Evolutionary conservation across 1,140 invertebrate genomes (phyloP).

Genomic region (Drosophila simulans): DNA sequence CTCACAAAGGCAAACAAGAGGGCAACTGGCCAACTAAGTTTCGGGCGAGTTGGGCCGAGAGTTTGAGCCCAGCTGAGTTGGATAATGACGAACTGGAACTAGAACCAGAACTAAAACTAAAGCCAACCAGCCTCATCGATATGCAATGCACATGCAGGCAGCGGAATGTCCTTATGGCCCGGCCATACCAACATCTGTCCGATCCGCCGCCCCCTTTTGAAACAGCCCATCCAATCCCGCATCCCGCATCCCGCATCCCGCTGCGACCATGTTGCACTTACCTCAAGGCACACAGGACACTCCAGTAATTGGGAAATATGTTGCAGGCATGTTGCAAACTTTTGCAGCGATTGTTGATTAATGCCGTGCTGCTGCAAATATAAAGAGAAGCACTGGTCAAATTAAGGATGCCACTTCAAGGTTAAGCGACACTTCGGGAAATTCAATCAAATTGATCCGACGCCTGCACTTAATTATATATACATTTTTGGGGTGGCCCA

Average conservation of each 20-base stretch:
- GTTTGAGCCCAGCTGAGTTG: conserved; percentile 56
- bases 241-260: conserved; percentile 3
- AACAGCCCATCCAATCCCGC: not conserved
- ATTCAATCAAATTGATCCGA: conserved; percentile 27
- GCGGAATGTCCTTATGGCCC: conserved; percentile 2
- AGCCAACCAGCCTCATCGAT: conserved; percentile 72
- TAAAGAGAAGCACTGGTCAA: conserved; percentile 22
- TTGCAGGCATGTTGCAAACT: conserved; percentile 85
- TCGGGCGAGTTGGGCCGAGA: conserved; percentile 43
- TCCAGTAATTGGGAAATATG: conserved; percentile 85
- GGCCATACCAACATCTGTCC: not conserved
- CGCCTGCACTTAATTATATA: conserved; percentile 36
- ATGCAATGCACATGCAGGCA: conserved; percentile 67
- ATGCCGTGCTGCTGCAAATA: conserved; percentile 75
- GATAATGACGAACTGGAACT: conserved; percentile 79
- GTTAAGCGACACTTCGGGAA: conserved; percentile 2
- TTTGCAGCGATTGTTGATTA: conserved; percentile 84
- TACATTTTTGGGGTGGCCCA: conserved; percentile 17
- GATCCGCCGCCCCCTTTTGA: too few species aligned
- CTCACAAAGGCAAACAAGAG: conserved; percentile 70
- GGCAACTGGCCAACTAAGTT: conserved; percentile 71
- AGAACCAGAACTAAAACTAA: conserved; percentile 72
- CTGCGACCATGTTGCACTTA: conserved; percentile 51
- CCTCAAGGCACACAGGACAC: conserved; percentile 85
- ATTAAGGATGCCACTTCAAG: conserved; percentile 20